Evolutionary conservation across 2,888 invertebrate species (phyloP).

Genomic region (Sphaerophoria taeniata): DNA sequence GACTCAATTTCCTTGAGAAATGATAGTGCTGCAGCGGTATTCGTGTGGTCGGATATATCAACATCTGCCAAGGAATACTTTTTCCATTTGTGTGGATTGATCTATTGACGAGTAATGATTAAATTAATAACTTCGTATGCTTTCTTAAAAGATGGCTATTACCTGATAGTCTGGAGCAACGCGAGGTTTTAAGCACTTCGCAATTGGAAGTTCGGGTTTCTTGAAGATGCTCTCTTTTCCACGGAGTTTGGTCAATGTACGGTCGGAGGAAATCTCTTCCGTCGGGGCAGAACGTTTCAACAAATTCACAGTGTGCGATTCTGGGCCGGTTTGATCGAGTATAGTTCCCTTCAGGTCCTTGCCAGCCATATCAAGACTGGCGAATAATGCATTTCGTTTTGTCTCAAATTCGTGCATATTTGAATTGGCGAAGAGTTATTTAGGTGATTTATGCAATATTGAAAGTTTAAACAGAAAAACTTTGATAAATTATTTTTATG

Average conservation of each 20-base stretch:
- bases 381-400: constrained; percentile 88
- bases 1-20: constrained; percentile 88
- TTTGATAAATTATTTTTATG: no score
- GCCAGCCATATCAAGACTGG: constrained; percentile 87
- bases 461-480: neutral
- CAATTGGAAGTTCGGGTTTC: constrained; percentile 87
- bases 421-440: neutral
- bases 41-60: constrained; percentile 91
- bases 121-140: neutral
- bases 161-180: constrained; percentile 83
- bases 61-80: constrained; percentile 92
- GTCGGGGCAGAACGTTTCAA: constrained; percentile 81
- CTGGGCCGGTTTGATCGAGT: constrained; percentile 78
- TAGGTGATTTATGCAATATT: neutral
- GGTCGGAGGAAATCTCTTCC: constrained; percentile 70
- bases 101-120: constrained; percentile 82
- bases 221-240: constrained; percentile 91
- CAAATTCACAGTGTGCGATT: constrained; percentile 79
- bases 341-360: constrained; percentile 83
- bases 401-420: constrained; percentile 83
- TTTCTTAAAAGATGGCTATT: constrained; percentile 11
- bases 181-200: constrained; percentile 84
- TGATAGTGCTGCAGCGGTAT: constrained; percentile 90
- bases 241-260: constrained; percentile 77
- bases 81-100: constrained; percentile 92